Evolutionary conservation across 2,113 vertebrate species (phyloP).

Genomic region (Apteryx owenii): DNA sequence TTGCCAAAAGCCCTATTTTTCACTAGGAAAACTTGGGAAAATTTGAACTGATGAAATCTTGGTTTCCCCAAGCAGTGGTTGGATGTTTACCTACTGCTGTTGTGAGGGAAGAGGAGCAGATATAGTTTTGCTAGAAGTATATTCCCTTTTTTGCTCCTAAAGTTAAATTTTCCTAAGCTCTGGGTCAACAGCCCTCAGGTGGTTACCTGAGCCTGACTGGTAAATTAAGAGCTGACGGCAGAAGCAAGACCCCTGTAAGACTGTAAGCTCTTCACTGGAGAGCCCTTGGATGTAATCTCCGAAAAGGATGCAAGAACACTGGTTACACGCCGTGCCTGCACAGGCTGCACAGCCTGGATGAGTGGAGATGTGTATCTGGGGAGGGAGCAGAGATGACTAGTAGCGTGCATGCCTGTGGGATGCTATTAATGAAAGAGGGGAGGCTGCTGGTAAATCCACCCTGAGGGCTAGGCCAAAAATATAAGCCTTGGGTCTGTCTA

Average conservation of each 20-base stretch:
- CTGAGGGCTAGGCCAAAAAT: not conserved
- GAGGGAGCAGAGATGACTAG: not conserved
- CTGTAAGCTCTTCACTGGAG: not conserved
- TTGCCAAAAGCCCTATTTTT: not conserved
- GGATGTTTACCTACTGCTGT: not conserved
- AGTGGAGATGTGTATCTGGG: not conserved
- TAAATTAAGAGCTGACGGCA: not conserved
- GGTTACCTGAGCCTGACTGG: not conserved
- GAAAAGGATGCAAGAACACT: not conserved
- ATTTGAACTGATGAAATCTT: not conserved
- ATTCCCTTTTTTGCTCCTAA: not conserved
- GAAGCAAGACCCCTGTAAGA: not conserved
- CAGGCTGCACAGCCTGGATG: not conserved
- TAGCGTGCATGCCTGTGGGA: not conserved
- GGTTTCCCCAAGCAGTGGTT: not conserved
- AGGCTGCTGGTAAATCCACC: not conserved
- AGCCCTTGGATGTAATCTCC: not conserved
- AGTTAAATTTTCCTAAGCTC: not conserved
- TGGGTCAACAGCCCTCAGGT: not conserved
- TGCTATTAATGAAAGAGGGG: not conserved
- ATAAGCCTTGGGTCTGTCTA: not conserved
- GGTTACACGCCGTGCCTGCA: not conserved
- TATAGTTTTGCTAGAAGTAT: not conserved
- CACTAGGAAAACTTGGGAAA: not conserved
- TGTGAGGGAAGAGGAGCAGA: not conserved